Percentiles rank a stretch among this genome's conserved stretches.
Evolutionary conservation across 2,113 vertebrate species (phyloP).

Genomic region (Misgurnus mizolepis): DNA sequence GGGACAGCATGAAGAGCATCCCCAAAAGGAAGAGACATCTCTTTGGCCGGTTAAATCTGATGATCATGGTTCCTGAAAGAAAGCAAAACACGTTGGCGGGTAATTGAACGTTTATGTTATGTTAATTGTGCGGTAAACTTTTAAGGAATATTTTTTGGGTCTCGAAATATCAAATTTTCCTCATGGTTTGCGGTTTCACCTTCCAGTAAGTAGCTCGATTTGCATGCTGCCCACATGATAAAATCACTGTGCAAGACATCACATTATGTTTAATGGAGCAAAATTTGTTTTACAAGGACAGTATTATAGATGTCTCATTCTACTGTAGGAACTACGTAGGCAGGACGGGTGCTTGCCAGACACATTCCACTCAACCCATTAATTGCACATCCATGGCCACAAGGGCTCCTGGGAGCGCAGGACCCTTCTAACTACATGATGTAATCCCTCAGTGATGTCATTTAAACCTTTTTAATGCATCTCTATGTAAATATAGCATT

Average conservation of each 20-base stretch:
- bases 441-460: conserved; percentile 70
- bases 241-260: conserved; percentile 44
- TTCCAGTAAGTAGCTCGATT: conserved; percentile 35
- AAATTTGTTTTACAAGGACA: conserved; percentile 60
- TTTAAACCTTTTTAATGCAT: conserved; percentile 46
- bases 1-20: conserved; percentile 59
- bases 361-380: conserved; percentile 56
- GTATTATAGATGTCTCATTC: conserved; percentile 43
- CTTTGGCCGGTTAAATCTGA: conserved; percentile 42
- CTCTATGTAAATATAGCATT: conserved; percentile 3
- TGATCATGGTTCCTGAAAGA: conserved; percentile 65
- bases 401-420: conserved; percentile 48
- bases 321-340: conserved; percentile 52
- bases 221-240: conserved; percentile 28
- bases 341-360: conserved; percentile 55
- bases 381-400: conserved; percentile 62
- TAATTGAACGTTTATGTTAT: background rate
- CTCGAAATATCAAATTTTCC: conserved; percentile 24
- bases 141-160: background rate
- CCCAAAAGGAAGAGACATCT: conserved; percentile 62
- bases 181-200: conserved; percentile 12
- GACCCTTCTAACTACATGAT: conserved; percentile 58
- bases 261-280: conserved; percentile 53
- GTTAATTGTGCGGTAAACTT: background rate
- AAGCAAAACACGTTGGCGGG: conserved; percentile 31